Evolutionary conservation across 2,888 invertebrate genomes (phyloP), one percentile per base, ranked within the genome.

Genomic region (Terebella lapidaria): DNA sequence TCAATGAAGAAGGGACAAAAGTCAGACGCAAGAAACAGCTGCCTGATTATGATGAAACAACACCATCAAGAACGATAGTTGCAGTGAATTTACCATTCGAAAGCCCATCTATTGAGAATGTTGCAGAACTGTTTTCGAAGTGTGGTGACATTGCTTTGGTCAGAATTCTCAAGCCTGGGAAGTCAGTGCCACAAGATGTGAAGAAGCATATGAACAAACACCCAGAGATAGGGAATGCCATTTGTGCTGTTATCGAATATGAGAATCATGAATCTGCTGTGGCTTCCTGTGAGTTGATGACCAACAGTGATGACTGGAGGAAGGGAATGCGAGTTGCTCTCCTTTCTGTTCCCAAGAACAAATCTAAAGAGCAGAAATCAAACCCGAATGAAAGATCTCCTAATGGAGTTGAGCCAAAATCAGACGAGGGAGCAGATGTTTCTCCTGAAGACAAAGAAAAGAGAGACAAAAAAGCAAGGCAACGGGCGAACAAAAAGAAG

Each of bases 61-160:
- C 92, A 54, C 92, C 93, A 0, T 93, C 93, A 0, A 85, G 94
- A 70, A 94, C 94, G 0, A 89, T 95, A 24, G 89, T 95, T 35
- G 93, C 90, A 1, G 88, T 91, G 26, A 87, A 89, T 77, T 86
- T 94, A 82, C 92, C 92, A 0, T 84, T 89, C 59, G 91, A 92
- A 46, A 89, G 88, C 70, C 87, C 93, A 0, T 87, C 89, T 5
- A 91, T 94, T 51, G 94, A 94, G 80, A 88, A 88, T 70, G 91
- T 94, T n/a, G 92, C 93, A 0, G 90, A 93, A 75, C 81, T 94
- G 65, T 94, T 95, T 82, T 87, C 89, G 15, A 27, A 53, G 10
- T 94, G 92, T 76, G 94, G 94, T 2, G 92, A 92, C 78, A 92
- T 95, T 49, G 90, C 91, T 1, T 82, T 93, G 42, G 90, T 95